Conservation (phyloP, 2,888 invertebrate genomes). For the Aphidoletes aphidimyza region DNA sequence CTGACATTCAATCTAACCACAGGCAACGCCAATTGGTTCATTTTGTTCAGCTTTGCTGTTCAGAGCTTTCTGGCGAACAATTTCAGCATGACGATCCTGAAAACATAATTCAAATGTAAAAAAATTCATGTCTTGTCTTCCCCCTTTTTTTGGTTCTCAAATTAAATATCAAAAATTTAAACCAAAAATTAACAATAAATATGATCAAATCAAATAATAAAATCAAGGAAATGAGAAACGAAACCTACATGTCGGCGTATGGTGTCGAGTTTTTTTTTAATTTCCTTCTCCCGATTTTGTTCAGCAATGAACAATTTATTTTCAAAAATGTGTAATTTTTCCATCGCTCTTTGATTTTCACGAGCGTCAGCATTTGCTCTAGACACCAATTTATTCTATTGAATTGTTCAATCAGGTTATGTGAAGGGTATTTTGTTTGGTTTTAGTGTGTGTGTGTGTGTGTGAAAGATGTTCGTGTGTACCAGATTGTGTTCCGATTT, state of each 20-base stretch:
- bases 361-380: conserved; percentile 71
- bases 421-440: neutral
- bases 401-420: neutral
- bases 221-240: conserved; percentile 57
- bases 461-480: neutral
- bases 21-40: conserved; percentile 18
- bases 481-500: conserved; percentile 6
- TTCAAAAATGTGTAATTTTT: conserved; percentile 76
- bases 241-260: conserved; percentile 84
- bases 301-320: conserved; percentile 83
- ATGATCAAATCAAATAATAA: conserved; percentile 55
- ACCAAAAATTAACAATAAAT: conserved; percentile 55
- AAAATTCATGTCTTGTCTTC: too few species aligned
- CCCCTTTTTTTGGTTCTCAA: too few species aligned
- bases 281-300: conserved; percentile 84
- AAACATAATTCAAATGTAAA: conserved; percentile 58
- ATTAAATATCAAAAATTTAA: conserved; percentile 55
- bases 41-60: conserved; percentile 62
- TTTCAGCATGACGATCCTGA: conserved; percentile 90
- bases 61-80: conserved; percentile 82
- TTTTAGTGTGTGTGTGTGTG: neutral
- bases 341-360: conserved; percentile 73
- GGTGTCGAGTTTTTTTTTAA: conserved; percentile 85
- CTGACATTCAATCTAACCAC: neutral
- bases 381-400: conserved; percentile 71